Conservation (phyloP, 2,113 vertebrate genomes). For the Guaruba guarouba region DNA sequence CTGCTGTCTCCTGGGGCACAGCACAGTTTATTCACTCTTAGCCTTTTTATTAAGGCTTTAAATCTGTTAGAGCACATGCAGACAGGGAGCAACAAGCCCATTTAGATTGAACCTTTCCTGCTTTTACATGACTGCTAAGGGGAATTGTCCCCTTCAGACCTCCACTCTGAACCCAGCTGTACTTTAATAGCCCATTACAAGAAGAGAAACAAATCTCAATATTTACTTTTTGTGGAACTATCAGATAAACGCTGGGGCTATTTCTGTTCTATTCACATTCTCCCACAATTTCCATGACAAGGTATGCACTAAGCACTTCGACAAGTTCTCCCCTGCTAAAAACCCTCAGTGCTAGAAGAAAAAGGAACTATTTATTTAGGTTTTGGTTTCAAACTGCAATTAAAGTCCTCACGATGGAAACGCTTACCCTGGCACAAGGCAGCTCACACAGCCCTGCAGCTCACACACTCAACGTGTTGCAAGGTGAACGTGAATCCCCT, state of each 20-base stretch:
- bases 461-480: neutral
- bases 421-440: neutral
- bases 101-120: neutral
- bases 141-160: slow-evolving; percentile 11
- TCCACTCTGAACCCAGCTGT: neutral
- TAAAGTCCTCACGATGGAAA: neutral
- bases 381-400: slow-evolving; percentile 1
- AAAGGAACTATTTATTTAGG: neutral
- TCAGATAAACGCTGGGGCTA: slow-evolving; percentile 60
- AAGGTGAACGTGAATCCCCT: neutral
- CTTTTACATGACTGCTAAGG: neutral
- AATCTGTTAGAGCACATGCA: neutral
- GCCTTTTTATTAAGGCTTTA: neutral
- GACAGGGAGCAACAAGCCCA: neutral
- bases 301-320: slow-evolving; percentile 19
- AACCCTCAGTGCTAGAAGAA: neutral
- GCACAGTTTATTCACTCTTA: neutral
- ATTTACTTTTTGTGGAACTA: slow-evolving; percentile 59
- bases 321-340: slow-evolving; percentile 19
- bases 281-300: slow-evolving; percentile 61
- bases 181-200: slow-evolving; percentile 48
- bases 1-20: neutral
- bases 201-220: slow-evolving; percentile 58
- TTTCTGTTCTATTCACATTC: slow-evolving; percentile 63
- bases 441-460: neutral